These are phyloP conservation scores for Tromatobia lineatoria DNA, from an alignment of 2,888 invertebrate species.

Conservation along the genomic window DNA sequence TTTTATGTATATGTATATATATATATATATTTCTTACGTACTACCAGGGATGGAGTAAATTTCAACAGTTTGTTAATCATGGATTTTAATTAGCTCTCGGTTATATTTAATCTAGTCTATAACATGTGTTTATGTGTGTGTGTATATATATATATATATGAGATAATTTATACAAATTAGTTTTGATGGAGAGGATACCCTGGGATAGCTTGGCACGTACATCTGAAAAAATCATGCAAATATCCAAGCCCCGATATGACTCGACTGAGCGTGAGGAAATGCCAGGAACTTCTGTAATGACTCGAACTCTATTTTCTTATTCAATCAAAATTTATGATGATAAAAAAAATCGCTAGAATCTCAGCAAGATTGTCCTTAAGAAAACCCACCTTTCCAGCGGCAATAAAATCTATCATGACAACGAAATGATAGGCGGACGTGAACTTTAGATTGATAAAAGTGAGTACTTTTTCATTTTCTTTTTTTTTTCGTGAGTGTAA, in stretches of 20 bases:
- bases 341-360: background rate
- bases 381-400: constrained; percentile 18
- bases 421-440: constrained; percentile 5
- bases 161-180: constrained; percentile 46
- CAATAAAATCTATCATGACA: background rate
- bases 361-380: background rate
- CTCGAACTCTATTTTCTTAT: constrained; percentile 7
- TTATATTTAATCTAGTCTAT: constrained; percentile 51
- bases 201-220: constrained; percentile 26
- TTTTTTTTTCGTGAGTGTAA: constrained; percentile 39
- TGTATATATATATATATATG: constrained; percentile 5
- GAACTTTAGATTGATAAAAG: constrained; percentile 19
- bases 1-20: constrained; percentile 27
- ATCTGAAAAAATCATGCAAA: constrained; percentile 40
- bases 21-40: constrained; percentile 14
- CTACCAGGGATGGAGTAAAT: constrained; percentile 36
- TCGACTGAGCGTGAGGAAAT: constrained; percentile 44
- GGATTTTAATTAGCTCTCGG: constrained; percentile 45
- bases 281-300: constrained; percentile 31
- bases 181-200: constrained; percentile 28
- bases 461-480: background rate
- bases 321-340: background rate
- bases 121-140: constrained; percentile 37
- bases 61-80: constrained; percentile 43
- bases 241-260: constrained; percentile 27